These are phyloP conservation scores for Drosophila littoralis DNA, from an alignment of 1,140 invertebrate species.

Conservation along the genomic window DNA sequence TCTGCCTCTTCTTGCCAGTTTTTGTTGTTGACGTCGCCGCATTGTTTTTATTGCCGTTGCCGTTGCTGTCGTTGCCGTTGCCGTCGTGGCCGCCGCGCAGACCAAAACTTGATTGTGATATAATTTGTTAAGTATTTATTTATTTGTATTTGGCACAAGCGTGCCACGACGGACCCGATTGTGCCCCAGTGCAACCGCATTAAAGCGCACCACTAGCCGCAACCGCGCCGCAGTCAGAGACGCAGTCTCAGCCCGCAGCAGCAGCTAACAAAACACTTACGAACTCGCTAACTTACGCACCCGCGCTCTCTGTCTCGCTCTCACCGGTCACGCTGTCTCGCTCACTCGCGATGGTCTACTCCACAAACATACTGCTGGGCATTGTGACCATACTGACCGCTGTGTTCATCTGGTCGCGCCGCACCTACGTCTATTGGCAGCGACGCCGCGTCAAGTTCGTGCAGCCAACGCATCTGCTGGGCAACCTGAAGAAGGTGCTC, in stretches of 20 bases:
- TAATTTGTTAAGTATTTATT: conserved; percentile 75
- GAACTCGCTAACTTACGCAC: neutral
- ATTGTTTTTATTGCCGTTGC: conserved; percentile 24
- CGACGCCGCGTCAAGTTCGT: conserved; percentile 79
- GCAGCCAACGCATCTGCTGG: conserved; percentile 70
- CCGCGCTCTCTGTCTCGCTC: neutral
- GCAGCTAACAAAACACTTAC: conserved; percentile 1
- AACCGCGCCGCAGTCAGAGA: neutral
- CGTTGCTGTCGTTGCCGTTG: conserved; percentile 22
- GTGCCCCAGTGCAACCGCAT: neutral
- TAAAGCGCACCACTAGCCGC: neutral
- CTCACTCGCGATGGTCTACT: conserved; percentile 67
- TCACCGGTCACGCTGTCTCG: conserved; percentile 38
- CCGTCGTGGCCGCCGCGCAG: conserved; percentile 51
- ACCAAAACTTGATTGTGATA: conserved; percentile 61
- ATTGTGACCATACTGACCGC: conserved; percentile 77
- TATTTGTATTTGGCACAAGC: conserved; percentile 42
- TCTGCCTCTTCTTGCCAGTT: conserved; percentile 39
- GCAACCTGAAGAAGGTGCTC: conserved; percentile 75
- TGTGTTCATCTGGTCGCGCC: conserved; percentile 79
- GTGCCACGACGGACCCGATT: conserved; percentile 42
- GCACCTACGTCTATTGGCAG: conserved; percentile 83
- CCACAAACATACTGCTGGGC: conserved; percentile 71
- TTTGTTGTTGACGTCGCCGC: conserved; percentile 41
- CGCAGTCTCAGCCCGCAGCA: neutral